Conservation (phyloP, 2,888 invertebrate genomes). For the Odontothrips loti region DNA sequence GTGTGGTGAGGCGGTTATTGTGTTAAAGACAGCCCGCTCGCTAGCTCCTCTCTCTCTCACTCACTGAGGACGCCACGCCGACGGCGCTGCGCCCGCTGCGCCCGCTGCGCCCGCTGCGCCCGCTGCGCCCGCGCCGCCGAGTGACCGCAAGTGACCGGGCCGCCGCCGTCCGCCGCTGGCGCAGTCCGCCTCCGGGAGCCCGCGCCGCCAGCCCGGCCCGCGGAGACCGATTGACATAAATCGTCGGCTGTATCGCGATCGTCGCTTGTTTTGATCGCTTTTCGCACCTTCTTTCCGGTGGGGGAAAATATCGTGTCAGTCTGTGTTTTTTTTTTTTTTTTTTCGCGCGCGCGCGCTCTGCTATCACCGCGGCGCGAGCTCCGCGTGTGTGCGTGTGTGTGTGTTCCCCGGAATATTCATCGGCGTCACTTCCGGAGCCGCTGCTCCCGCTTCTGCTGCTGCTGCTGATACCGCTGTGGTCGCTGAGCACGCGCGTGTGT, state of each 20-base stretch:
- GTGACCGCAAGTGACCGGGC: neutral
- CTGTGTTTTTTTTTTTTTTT: neutral
- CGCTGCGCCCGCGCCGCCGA: neutral
- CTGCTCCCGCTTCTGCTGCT: neutral
- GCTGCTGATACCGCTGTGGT: neutral
- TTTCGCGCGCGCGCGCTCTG: neutral
- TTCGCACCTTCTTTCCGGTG: neutral
- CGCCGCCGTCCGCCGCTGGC: neutral
- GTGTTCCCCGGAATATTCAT: too few relatives aligned
- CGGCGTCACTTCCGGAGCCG: too few relatives aligned
- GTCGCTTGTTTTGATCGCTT: constrained; percentile 1
- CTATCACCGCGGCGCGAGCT: too few relatives aligned
- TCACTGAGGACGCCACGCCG: neutral
- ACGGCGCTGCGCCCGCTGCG: neutral
- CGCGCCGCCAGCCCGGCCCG: neutral
- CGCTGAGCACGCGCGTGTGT: neutral
- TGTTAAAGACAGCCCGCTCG: constrained; percentile 21
- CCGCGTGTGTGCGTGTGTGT: neutral
- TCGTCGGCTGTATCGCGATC: neutral
- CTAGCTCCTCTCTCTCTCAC: neutral
- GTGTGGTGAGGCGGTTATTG: constrained; percentile 16
- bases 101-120: neutral
- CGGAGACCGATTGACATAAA: neutral
- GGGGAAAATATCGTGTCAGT: neutral
- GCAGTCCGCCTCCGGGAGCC: neutral